Percentiles rank a stretch among this genome's conserved stretches.
Evolutionary conservation across 2,797 vertebrate genomes (phyloP).

Genomic region (Brachyrhaphis roseni): DNA sequence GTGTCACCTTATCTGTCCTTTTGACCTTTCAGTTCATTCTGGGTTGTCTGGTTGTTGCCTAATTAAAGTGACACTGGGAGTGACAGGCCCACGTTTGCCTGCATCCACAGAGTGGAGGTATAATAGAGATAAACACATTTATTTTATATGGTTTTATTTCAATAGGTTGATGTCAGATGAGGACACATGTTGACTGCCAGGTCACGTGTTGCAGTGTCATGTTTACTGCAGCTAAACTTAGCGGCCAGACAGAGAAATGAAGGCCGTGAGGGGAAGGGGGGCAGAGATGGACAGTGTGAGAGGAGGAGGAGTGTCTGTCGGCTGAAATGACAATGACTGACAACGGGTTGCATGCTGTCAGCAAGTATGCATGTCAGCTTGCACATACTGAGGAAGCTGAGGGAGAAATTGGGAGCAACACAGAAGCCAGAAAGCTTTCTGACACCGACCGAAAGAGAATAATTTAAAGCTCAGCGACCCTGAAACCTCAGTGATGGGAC

Average conservation of each 20-base stretch:
- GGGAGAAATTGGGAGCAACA: conserved; percentile 6
- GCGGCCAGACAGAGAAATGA: conserved; percentile 39
- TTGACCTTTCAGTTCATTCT: conserved; percentile 56
- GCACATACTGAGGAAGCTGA: conserved; percentile 2
- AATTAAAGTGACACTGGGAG: neutral
- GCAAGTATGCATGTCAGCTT: conserved; percentile 35
- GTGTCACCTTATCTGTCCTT: conserved; percentile 16
- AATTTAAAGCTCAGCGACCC: neutral
- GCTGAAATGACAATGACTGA: conserved; percentile 42
- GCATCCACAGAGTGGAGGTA: conserved; percentile 16
- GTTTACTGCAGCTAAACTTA: conserved; percentile 76
- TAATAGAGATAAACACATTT: conserved; percentile 13
- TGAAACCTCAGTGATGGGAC: neutral
- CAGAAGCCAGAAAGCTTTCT: conserved; percentile 8
- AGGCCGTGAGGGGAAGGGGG: conserved; percentile 22
- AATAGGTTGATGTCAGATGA: conserved; percentile 33
- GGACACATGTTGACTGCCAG: conserved; percentile 43
- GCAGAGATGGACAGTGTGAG: conserved; percentile 25
- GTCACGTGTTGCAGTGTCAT: conserved; percentile 72
- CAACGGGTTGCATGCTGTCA: conserved; percentile 25
- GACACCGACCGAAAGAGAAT: conserved; percentile 2
- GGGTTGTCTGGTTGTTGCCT: conserved; percentile 9
- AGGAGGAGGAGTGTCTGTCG: neutral
- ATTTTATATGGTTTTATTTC: conserved; percentile 23
- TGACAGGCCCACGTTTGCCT: conserved; percentile 19